Percentiles rank a stretch among this genome's conserved stretches.
These are phyloP conservation scores for Dryococelus australis DNA, from an alignment of 2,888 invertebrate genomes.

Conservation along the genomic window DNA sequence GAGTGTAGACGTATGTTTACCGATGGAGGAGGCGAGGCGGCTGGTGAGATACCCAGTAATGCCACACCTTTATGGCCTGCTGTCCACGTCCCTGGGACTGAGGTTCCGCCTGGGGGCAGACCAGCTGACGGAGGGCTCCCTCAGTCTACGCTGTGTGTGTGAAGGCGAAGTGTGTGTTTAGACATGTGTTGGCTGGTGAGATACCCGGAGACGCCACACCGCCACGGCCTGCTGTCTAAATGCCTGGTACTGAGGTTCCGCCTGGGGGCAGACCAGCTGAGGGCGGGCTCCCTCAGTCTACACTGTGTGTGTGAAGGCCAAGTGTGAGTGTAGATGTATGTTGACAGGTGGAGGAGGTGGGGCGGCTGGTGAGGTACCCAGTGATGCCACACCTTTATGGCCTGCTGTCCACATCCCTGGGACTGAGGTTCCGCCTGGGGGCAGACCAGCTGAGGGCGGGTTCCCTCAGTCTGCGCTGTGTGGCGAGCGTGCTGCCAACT, in stretches of 20 bases:
- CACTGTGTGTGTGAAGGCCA: conserved; percentile 63
- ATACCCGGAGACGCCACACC: conserved; percentile 64
- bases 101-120: conserved; percentile 63
- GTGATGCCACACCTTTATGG: conserved; percentile 65
- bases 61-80: conserved; percentile 65
- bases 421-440: conserved; percentile 64
- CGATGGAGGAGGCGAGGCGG: conserved; percentile 62
- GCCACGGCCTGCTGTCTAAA: conserved; percentile 66
- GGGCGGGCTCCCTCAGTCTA: conserved; percentile 67
- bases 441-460: conserved; percentile 67
- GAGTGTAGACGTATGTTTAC: conserved; percentile 36
- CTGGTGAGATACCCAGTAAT: conserved; percentile 64
- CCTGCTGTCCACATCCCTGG: conserved; percentile 66
- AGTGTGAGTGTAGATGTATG: too few species aligned
- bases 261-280: conserved; percentile 65
- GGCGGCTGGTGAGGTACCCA: conserved; percentile 63
- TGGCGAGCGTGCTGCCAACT: conserved; percentile 67
- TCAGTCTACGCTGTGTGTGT: conserved; percentile 69
- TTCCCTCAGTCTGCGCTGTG: conserved; percentile 68
- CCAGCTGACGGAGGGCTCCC: conserved; percentile 67
- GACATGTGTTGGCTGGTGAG: conserved; percentile 56
- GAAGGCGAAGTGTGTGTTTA: too few species aligned
- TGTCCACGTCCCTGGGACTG: conserved; percentile 67
- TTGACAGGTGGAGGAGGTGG: conserved; percentile 61
- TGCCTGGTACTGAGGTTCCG: conserved; percentile 66